These are phyloP conservation scores for Pseudocheirus occidentalis DNA, from an alignment of 2,797 vertebrate genomes.

Conservation along the genomic window DNA sequence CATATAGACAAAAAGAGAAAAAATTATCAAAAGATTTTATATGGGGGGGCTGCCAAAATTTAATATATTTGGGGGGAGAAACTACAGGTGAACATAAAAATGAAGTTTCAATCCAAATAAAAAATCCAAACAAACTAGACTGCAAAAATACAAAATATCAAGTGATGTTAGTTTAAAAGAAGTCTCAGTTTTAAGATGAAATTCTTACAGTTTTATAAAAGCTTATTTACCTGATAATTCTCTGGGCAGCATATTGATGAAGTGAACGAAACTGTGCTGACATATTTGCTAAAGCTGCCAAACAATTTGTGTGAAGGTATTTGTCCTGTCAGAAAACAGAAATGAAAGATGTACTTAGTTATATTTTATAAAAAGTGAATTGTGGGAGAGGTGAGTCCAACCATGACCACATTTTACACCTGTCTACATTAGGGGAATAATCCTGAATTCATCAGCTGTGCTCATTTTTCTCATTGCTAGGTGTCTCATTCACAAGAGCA, in stretches of 20 bases:
- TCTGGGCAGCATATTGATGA: slow-evolving; percentile 98
- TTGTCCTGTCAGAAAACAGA: slow-evolving; percentile 90
- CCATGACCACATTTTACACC: not conserved
- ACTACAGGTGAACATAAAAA: slow-evolving; percentile 37
- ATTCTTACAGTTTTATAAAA: slow-evolving; percentile 21
- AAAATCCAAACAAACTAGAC: slow-evolving; percentile 5
- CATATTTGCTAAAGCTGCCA: slow-evolving; percentile 99
- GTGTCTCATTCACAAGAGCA: not conserved
- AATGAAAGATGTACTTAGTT: slow-evolving; percentile 1
- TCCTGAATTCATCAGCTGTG: not conserved
- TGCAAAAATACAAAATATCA: not conserved
- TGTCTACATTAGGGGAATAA: not conserved
- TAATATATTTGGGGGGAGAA: slow-evolving; percentile 39
- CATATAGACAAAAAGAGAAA: slow-evolving; percentile 23
- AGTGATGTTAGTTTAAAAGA: slow-evolving; percentile 20
- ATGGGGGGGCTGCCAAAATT: slow-evolving; percentile 10
- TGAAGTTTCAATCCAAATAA: slow-evolving; percentile 43
- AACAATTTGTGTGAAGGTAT: slow-evolving; percentile 98
- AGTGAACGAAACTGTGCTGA: slow-evolving; percentile 97
- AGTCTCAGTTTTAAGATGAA: slow-evolving; percentile 14
- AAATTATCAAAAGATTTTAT: slow-evolving; percentile 13
- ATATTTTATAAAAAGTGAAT: slow-evolving; percentile 10
- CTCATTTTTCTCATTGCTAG: slow-evolving; percentile 5
- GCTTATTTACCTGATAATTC: slow-evolving; percentile 94
- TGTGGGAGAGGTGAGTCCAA: slow-evolving; percentile 17